These are phyloP conservation scores for Laodelphax striatellus DNA, from an alignment of 1,140 invertebrate genomes.

Conservation along the genomic window DNA sequence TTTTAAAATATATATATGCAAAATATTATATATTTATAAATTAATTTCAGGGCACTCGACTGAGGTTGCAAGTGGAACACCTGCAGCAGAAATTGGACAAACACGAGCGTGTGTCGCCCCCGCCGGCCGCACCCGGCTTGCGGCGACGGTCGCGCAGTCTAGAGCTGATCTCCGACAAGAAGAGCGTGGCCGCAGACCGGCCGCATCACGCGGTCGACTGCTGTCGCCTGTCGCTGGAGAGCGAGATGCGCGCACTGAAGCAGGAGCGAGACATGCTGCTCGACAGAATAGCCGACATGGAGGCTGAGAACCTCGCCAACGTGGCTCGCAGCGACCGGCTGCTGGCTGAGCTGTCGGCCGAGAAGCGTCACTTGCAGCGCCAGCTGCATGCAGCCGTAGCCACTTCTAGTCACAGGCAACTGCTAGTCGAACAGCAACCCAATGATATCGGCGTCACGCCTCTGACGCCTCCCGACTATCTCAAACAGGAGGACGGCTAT, in stretches of 20 bases:
- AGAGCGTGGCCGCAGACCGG: not conserved
- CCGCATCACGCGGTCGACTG: not conserved
- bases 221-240: slow-evolving; percentile 1
- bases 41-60: slow-evolving; percentile 32
- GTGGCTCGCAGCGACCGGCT: slow-evolving; percentile 48
- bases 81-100: slow-evolving; percentile 16
- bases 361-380: slow-evolving; percentile 49
- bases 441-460: no score
- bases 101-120: slow-evolving; percentile 8
- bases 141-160: slow-evolving; percentile 10
- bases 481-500: not conserved
- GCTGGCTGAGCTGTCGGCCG: slow-evolving; percentile 41
- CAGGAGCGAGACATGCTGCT: slow-evolving; percentile 57
- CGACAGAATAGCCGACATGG: slow-evolving; percentile 55
- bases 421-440: no score
- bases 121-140: not conserved
- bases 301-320: slow-evolving; percentile 52
- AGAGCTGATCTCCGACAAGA: slow-evolving; percentile 1
- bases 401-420: not conserved
- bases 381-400: slow-evolving; percentile 38
- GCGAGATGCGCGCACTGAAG: slow-evolving; percentile 36
- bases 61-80: slow-evolving; percentile 58
- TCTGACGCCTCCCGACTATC: not conserved
- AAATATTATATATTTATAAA: no score
- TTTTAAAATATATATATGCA: no score